Evolutionary conservation across 92 coral and sea anemone species (phyloP), one percentile per base, ranked within the genome.

Genomic region (Actinostola sp.): DNA sequence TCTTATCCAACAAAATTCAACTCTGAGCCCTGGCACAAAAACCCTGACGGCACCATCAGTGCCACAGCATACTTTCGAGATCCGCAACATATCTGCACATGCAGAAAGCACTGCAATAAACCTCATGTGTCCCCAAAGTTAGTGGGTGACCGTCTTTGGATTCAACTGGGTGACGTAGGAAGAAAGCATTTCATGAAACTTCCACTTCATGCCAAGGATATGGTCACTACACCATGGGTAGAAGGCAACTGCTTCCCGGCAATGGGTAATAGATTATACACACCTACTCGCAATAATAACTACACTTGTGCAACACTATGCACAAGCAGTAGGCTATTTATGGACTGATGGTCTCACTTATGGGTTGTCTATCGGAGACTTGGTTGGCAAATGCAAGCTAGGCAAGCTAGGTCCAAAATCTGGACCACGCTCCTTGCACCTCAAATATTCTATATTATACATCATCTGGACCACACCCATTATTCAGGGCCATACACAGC

Each of bases 1-100:
- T 61, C 32, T 15, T 89, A 58, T 72, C 92, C 97, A 1, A 72
- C 85, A 11, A 49, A 25, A n/a, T 70, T 74, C 77, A 80, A 84
- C 65, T 57, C 82, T 10, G 87, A 81, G 0, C 92, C 92, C 20
- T 92, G 96, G 97, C 69, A 61, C 48, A 8, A 61, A 39, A 72
- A 73, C 33, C 73, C 57, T n/a, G 84, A 82, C 29, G 87, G 83
- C 2, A 48, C 67, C 26, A 73, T 74, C 63, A 84, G 93, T 3
- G 64, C 88, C 23, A 90, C 96, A 19, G 87, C 85, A 1, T 90
- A 90, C 71, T 90, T 90, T 51, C 89, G 89, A 23, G 70, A 90
- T 63, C 96, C 96, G 0, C 42, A 71, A 26, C 36, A 74, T 71
- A 92, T 92, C 44, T 89, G 91, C 68, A 46, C 61, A 2, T 76